A percentile compares a stretch with the other conserved stretches of the same genome.
Conservation (phyloP, 64 coral and sea anemone genomes). For the Montipora capricornis region DNA sequence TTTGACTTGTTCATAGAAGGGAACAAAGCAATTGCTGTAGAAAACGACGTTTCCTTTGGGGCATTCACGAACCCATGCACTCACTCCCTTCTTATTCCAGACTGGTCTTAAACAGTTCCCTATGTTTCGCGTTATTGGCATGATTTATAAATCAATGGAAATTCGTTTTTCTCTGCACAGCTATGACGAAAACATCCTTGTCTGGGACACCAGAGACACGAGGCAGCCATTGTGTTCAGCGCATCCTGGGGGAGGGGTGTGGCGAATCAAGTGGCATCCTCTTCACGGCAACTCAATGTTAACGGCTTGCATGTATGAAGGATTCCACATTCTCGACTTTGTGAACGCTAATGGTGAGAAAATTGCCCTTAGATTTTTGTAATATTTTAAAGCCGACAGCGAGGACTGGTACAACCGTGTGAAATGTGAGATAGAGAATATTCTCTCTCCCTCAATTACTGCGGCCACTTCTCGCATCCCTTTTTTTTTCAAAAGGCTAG, state of each 20-base stretch:
- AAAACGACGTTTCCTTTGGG: too few relatives aligned
- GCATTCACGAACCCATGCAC: too few relatives aligned
- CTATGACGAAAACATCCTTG: constrained; percentile 91
- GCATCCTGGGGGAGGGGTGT: constrained; percentile 88
- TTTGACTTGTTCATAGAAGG: too few relatives aligned
- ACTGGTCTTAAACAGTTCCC: too few relatives aligned
- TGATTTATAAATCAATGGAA: background rate
- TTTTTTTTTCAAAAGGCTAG: too few relatives aligned
- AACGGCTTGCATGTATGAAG: constrained; percentile 94
- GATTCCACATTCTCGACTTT: constrained; percentile 85
- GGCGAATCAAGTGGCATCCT: constrained; percentile 99
- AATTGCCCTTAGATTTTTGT: background rate
- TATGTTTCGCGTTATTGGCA: background rate
- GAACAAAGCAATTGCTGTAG: too few relatives aligned
- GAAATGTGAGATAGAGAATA: too few relatives aligned
- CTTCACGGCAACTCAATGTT: constrained; percentile 73
- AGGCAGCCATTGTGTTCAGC: constrained; percentile 76
- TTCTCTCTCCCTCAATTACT: too few relatives aligned
- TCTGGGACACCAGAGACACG: constrained; percentile 93
- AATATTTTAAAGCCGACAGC: background rate
- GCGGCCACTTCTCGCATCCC: too few relatives aligned
- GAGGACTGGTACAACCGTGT: too few relatives aligned
- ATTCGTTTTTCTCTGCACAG: constrained; percentile 39
- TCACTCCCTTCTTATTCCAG: too few relatives aligned
- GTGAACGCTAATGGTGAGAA: constrained; percentile 58